Base-by-base conservation (phyloP, 1,140 invertebrate genomes). In the Helicorthomorpha holstii region DNA sequence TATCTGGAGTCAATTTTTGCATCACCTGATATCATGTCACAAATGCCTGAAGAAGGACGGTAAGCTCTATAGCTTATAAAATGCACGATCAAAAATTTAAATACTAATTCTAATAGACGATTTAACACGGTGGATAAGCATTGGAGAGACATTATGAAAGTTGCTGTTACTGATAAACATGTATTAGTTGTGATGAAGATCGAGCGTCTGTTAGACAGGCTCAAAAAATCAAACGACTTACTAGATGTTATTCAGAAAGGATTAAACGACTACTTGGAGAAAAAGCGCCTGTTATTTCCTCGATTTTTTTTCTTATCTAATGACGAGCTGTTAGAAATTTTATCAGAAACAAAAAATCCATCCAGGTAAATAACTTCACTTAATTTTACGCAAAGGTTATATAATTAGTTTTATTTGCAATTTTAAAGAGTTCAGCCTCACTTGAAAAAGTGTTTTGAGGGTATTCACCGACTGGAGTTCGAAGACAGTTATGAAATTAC, bases 241-340 rank as follows among this genome's bases (percentile, higher is more conserved):
- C 65, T 91, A 43, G 85, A 96, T 60, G 69, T 89, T 45, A 91
- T 96, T 53, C 87, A 92, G 62, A 82, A 85, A 65, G 92, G 92
- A 45, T 69, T 98, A 7, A 92, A 94, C 64, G 85, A 84, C 52
- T 96, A 97, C 64, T 70, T 98, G 57, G 92, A 97, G 68, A 94
- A 94, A 73, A 96, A 97, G 63, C 74, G 92, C 24, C 70, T 95
- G 0, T 93, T 79, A 62, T 98, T 96, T 69, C 88, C 93, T 2
- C 71, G 90, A 57, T 96, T 98, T 73, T 97, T 96, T 77, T 97
- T 97, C 69, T 69, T 98, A 19, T 96, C 93, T 3, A 96, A 97
- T 65, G 91, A 96, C 64, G 92, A 97, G 65, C 66, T 98, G 24
- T 69, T 97, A 21, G 93, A 96, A 72, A 96, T 97, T 61, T 67